Conservation (phyloP, 2,888 invertebrate genomes). For the Hedya salicella region DNA sequence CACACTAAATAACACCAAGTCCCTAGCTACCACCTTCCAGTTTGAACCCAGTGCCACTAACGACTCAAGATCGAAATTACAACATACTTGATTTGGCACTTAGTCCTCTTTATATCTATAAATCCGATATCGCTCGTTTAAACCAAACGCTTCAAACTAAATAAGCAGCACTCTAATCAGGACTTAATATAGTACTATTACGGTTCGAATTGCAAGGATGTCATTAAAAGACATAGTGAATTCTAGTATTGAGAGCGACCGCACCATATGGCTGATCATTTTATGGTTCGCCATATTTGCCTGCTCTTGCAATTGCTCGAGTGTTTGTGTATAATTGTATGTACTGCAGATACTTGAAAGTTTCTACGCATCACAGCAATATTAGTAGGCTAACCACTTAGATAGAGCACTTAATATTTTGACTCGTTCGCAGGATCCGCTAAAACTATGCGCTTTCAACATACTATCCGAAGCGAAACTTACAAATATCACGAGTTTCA, state of each 20-base stretch:
- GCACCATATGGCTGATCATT: conserved; percentile 48
- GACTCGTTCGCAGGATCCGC: no score
- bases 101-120: not conserved
- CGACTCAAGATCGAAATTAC: not conserved
- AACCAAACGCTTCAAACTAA: conserved; percentile 11
- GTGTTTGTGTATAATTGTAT: conserved; percentile 45
- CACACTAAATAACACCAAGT: conserved; percentile 45
- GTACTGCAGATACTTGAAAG: conserved; percentile 19
- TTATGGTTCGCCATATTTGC: conserved; percentile 55
- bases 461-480: no score
- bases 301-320: conserved; percentile 56
- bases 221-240: not conserved
- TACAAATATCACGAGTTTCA: no score
- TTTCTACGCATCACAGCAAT: not conserved
- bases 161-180: conserved; percentile 4
- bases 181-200: conserved; percentile 1
- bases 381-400: no score
- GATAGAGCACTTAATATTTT: no score
- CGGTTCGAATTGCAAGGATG: conserved; percentile 34
- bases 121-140: conserved; percentile 8
- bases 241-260: conserved; percentile 16
- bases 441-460: no score
- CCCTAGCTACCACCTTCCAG: conserved; percentile 44
- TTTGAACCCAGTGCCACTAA: not conserved
- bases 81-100: not conserved